Conservation (phyloP, 2,113 vertebrate species). For the Oncorhynchus nerka region DNA sequence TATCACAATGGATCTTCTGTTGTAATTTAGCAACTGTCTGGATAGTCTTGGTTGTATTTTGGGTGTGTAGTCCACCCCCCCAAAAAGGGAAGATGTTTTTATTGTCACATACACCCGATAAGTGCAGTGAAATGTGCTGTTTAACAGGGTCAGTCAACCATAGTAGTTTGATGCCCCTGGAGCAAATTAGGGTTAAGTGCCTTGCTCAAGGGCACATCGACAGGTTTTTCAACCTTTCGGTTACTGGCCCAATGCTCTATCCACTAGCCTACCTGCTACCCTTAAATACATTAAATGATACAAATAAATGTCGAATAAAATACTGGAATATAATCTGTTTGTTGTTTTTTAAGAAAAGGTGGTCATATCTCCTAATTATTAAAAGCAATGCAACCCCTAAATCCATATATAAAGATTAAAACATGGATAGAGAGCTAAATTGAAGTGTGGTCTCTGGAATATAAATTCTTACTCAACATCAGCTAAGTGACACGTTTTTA, state of each 20-base stretch:
- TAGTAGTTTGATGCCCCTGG: too few relatives aligned
- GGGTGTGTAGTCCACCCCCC: too few relatives aligned
- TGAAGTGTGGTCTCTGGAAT: slow-evolving; percentile 13
- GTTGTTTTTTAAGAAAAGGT: not conserved
- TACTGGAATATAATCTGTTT: slow-evolving; percentile 26
- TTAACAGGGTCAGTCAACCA: too few relatives aligned
- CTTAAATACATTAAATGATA: slow-evolving; percentile 11
- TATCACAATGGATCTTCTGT: not conserved
- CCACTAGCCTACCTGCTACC: too few relatives aligned
- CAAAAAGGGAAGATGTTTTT: too few relatives aligned
- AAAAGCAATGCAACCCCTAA: not conserved
- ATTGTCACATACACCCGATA: too few relatives aligned
- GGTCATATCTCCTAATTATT: not conserved
- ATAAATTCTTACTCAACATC: not conserved
- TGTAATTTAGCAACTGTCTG: slow-evolving; percentile 27
- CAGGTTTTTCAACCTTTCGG: too few relatives aligned
- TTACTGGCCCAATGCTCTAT: too few relatives aligned
- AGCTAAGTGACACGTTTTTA: slow-evolving; percentile 26
- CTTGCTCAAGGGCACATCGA: too few relatives aligned
- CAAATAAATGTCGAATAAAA: slow-evolving; percentile 34
- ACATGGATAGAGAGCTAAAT: not conserved
- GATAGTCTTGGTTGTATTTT: slow-evolving; percentile 32
- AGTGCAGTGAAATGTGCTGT: too few relatives aligned
- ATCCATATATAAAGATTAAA: not conserved
- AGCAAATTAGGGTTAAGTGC: too few relatives aligned